Evolutionary conservation across 2,888 invertebrate genomes (phyloP), one percentile per base, ranked within the genome.

Genomic region (Apodemia mormo): DNA sequence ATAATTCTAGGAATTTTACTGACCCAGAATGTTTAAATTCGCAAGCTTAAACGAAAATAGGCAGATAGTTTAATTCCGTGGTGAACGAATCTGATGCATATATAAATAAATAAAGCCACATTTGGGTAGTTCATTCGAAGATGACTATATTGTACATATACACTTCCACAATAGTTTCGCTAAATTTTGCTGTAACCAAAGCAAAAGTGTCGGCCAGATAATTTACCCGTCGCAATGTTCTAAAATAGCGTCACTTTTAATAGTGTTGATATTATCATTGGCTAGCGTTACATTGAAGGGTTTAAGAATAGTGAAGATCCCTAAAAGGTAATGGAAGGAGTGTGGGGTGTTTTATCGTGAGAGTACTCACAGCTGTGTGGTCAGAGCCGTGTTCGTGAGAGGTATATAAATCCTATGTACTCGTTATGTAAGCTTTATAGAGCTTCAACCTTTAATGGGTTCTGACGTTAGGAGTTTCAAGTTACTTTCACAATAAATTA

Each of bases 361-460:
- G 56, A 56, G 56, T 30, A 56, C 58, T 58, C 58, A 29, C 58
- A 58, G 58, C 30, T 58, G 58, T 58, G 58, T 58, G 58, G 58
- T 58, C 58, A 58, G 30, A 4, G 12, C 30, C 30, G 30, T 30
- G 29, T 56, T 4, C 30, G 12, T 54, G 7, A 45, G 45, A 54
- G 29, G 29, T 58, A 58, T 30, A 58, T 58, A 58, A 33, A 10
- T 29, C 10, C 12, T 58, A 58, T 58, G 10, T 58, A 58, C 33
- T 33, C 14, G 49, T 49, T 49, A 49, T 49, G 33, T 33, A 2
- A 10, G 30, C 30, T 61, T 61, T 61, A 61, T 61, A 30, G 61
- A 61, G 61, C 61, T 61, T 14, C 33, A 61, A 61, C 49, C 12
- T 30, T 33, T 61, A 61, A 61, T 61, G 61, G 61, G 33, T 33